phyloP scores from a whole-genome alignment of 2,888 invertebrate genomes.

The Amphipyra berbera region DNA sequence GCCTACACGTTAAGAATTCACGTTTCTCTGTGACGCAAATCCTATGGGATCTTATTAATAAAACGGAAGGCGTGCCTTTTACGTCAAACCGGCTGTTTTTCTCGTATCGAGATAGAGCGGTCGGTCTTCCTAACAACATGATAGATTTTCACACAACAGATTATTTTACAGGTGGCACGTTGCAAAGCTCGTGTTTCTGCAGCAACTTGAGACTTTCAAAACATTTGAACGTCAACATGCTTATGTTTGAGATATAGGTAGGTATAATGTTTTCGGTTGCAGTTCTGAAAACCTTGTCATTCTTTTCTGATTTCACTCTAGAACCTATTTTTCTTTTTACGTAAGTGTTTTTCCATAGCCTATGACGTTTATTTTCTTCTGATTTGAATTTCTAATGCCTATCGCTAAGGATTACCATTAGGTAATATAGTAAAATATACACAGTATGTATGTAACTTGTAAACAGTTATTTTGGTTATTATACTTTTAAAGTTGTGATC shows the following conservation, averaged over 20 bases:
- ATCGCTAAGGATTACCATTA: no score
- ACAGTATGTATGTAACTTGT: background rate
- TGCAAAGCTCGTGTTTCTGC: background rate
- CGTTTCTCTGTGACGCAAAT: slow-evolving; percentile 57
- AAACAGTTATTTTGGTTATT: slow-evolving; percentile 16
- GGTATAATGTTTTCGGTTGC: background rate
- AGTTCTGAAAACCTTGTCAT: background rate
- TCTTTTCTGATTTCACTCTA: no score
- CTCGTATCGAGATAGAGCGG: slow-evolving; percentile 8
- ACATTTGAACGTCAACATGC: slow-evolving; percentile 15
- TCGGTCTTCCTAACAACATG: slow-evolving; percentile 14
- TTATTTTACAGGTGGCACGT: slow-evolving; percentile 5
- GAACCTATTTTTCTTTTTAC: no score
- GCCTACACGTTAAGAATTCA: slow-evolving; percentile 43
- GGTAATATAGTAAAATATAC: slow-evolving; percentile 15
- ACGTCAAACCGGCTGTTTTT: slow-evolving; percentile 53
- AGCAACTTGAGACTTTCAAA: slow-evolving; percentile 9
- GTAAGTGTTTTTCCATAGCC: background rate
- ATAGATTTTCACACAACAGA: slow-evolving; percentile 19
- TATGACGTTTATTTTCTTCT: background rate
- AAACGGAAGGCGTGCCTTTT: slow-evolving; percentile 60
- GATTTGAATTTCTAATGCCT: no score
- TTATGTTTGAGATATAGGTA: background rate
- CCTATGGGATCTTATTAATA: slow-evolving; percentile 55
- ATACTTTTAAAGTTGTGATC: slow-evolving; percentile 36